These are phyloP conservation scores for Neoascia interrupta DNA, from an alignment of 2,888 invertebrate genomes.

Conservation along the genomic window DNA sequence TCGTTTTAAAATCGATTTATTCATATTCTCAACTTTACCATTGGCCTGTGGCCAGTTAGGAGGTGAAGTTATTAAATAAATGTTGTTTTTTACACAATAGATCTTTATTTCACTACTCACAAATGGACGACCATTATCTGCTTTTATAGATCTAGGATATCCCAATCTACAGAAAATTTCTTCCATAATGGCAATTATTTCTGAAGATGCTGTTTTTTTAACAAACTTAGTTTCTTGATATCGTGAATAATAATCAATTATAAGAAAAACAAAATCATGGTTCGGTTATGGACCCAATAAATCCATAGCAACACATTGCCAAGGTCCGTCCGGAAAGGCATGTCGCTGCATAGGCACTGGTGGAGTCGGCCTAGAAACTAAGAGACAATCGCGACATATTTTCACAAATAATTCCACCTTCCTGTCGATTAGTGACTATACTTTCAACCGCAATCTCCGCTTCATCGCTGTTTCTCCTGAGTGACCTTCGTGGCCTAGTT, in stretches of 20 bases:
- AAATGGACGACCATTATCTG: slow-evolving; percentile 36
- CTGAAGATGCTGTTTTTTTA: background rate
- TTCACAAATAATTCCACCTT: slow-evolving; percentile 7
- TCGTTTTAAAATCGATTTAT: slow-evolving; percentile 8
- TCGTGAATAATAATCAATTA: slow-evolving; percentile 20
- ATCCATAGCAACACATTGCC: background rate
- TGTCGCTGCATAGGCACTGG: slow-evolving; percentile 3
- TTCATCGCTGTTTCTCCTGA: slow-evolving; percentile 6
- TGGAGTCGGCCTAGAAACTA: background rate
- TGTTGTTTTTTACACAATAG: slow-evolving; percentile 17
- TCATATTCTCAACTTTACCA: slow-evolving; percentile 25
- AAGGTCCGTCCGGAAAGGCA: background rate
- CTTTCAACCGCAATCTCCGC: slow-evolving; percentile 9
- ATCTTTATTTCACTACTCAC: slow-evolving; percentile 18
- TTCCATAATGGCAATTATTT: slow-evolving; percentile 11
- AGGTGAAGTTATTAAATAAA: slow-evolving; percentile 9
- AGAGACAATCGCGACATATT: background rate
- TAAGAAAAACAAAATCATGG: slow-evolving; percentile 8
- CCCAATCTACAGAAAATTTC: too few species aligned
- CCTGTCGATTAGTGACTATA: slow-evolving; percentile 24
- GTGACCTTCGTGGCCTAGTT: slow-evolving; percentile 1
- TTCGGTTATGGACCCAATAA: slow-evolving; percentile 2
- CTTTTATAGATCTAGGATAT: slow-evolving; percentile 16
- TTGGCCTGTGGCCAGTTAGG: slow-evolving; percentile 34
- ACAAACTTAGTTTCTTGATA: slow-evolving; percentile 2